Evolutionary conservation across 2,797 vertebrate species (phyloP).

Genomic region (Tinamus major): DNA sequence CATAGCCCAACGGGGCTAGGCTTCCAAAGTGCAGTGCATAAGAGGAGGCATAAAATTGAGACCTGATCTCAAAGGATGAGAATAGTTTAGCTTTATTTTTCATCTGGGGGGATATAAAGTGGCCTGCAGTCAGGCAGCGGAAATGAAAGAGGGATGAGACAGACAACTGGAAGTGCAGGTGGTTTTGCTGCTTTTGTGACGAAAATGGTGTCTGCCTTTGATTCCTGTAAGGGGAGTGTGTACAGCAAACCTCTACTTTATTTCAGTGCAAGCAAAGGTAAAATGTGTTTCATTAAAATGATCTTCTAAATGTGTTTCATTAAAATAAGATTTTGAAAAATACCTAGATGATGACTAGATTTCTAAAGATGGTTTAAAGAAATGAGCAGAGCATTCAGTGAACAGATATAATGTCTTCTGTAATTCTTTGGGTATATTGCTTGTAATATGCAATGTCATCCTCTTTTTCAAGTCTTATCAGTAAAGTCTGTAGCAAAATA

Average conservation of each 20-base stretch:
- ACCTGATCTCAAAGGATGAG: slow-evolving; percentile 11
- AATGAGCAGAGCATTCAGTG: neutral
- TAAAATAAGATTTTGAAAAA: slow-evolving; percentile 76
- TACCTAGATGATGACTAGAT: slow-evolving; percentile 59
- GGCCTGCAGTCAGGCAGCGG: slow-evolving; percentile 66
- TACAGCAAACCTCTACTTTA: neutral
- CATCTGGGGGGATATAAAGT: slow-evolving; percentile 48
- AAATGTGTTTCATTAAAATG: slow-evolving; percentile 81
- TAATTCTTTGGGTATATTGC: slow-evolving; percentile 37
- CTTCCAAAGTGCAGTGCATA: neutral
- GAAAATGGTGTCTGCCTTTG: slow-evolving; percentile 29
- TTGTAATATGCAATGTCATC: neutral
- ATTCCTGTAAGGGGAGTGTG: slow-evolving; percentile 18
- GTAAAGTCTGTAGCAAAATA: slow-evolving; percentile 16
- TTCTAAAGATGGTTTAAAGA: slow-evolving; percentile 33
- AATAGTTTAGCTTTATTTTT: slow-evolving; percentile 41
- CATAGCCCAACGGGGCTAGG: neutral
- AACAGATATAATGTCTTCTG: slow-evolving; percentile 48
- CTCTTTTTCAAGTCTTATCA: slow-evolving; percentile 35
- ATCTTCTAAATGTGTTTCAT: slow-evolving; percentile 80
- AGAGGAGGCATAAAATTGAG: neutral
- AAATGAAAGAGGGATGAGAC: slow-evolving; percentile 75
- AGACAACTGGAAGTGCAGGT: slow-evolving; percentile 66
- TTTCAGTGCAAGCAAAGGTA: slow-evolving; percentile 58
- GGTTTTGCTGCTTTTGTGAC: slow-evolving; percentile 55